These are phyloP conservation scores for Morpho deidamia DNA, from an alignment of 2,888 invertebrate species.

Conservation along the genomic window DNA sequence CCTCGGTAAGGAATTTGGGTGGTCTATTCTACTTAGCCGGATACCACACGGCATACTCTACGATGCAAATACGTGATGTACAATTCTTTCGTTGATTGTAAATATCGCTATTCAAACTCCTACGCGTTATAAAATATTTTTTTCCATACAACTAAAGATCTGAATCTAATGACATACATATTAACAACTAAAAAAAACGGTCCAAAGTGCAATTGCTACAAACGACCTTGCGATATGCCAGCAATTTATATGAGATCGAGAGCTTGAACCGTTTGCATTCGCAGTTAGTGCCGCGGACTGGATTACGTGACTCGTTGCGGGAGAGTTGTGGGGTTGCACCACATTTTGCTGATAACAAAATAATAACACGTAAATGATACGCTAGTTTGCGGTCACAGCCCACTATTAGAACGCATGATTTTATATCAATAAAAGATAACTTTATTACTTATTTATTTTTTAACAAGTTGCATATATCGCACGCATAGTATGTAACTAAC, in stretches of 20 bases:
- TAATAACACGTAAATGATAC: conserved; percentile 2
- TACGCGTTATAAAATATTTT: too few species aligned
- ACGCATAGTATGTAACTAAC: too few species aligned
- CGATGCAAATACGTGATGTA: too few species aligned
- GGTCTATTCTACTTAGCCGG: too few species aligned
- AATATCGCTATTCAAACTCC: too few species aligned
- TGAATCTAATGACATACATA: conserved; percentile 1
- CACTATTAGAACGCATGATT: neutral
- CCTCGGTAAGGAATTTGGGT: too few species aligned
- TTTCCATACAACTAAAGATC: too few species aligned
- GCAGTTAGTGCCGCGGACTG: conserved; percentile 12
- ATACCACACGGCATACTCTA: too few species aligned
- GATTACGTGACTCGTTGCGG: conserved; percentile 18
- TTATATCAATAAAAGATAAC: neutral
- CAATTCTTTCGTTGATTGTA: too few species aligned
- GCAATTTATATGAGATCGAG: conserved; percentile 10
- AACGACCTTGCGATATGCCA: conserved; percentile 21
- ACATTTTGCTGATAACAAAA: conserved; percentile 1
- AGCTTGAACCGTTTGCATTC: conserved; percentile 10
- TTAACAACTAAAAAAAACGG: conserved; percentile 4
- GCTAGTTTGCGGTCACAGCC: conserved; percentile 3
- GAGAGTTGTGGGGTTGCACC: neutral
- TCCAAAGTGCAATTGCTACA: conserved; percentile 10
- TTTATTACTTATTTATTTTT: neutral
- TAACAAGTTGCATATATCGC: neutral